These are phyloP conservation scores for Seira sanloemensis DNA, from an alignment of 2,888 invertebrate genomes.

Conservation along the genomic window DNA sequence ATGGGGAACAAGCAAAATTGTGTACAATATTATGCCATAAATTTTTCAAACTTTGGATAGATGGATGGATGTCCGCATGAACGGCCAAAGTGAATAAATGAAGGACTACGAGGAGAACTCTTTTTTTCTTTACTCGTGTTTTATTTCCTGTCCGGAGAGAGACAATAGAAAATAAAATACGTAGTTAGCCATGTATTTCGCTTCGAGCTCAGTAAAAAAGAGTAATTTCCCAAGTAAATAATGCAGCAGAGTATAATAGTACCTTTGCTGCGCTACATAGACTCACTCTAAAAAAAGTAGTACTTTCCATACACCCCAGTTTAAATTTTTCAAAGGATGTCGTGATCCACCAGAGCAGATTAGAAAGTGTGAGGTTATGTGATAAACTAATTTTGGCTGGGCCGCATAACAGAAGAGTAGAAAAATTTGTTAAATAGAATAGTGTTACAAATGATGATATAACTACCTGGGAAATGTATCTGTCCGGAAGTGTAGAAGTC, in stretches of 20 bases:
- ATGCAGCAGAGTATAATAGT: neutral
- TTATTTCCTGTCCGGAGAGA: conserved; percentile 30
- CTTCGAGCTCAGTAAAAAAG: neutral
- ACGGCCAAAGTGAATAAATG: conserved; percentile 21
- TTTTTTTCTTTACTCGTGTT: conserved; percentile 30
- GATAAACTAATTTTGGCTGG: neutral
- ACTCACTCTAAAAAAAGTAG: too few species aligned
- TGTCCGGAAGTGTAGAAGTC: neutral
- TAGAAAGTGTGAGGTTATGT: neutral
- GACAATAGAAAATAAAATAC: neutral
- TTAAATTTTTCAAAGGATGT: neutral
- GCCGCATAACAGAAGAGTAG: neutral
- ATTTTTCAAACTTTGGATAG: neutral
- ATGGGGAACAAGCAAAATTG: conserved; percentile 24
- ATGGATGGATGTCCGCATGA: conserved; percentile 31
- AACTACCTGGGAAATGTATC: neutral
- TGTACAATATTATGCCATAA: neutral
- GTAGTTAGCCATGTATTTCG: conserved; percentile 17
- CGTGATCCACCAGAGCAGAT: too few species aligned
- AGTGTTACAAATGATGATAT: neutral
- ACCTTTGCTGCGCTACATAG: neutral
- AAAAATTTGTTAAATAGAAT: neutral
- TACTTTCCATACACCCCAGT: too few species aligned
- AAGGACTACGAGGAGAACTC: conserved; percentile 26
- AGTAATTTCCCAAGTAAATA: neutral